phyloP scores from a whole-genome alignment of 2,113 vertebrate species.

The Apus apus region DNA sequence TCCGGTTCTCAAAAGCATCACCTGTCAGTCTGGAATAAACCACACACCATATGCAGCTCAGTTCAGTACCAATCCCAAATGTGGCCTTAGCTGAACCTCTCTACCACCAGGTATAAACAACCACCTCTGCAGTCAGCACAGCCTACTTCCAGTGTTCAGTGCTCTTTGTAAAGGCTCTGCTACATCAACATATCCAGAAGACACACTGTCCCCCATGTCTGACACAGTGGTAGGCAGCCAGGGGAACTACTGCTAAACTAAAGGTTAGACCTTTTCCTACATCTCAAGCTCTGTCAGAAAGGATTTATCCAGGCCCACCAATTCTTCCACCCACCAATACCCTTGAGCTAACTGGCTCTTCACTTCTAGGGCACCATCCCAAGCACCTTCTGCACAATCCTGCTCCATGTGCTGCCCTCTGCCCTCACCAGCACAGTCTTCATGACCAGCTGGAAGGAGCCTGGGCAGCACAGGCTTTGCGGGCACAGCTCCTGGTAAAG shows the following conservation, averaged over 20 bases:
- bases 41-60: fast-evolving
- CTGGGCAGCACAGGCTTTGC: fast-evolving
- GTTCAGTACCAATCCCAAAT: fast-evolving
- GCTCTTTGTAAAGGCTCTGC: not conserved
- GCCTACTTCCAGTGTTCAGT: not conserved
- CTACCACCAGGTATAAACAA: not conserved
- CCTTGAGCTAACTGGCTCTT: not conserved
- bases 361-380: not conserved
- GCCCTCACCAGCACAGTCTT: no score
- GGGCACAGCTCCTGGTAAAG: not conserved
- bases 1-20: not conserved
- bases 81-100: not conserved
- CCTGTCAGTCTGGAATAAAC: not conserved
- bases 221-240: not conserved
- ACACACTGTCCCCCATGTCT: fast-evolving
- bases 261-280: not conserved
- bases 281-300: not conserved
- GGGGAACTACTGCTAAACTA: not conserved
- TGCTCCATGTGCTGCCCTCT: fast-evolving
- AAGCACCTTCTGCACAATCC: not conserved
- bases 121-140: not conserved
- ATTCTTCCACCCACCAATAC: not conserved
- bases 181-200: not conserved
- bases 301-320: not conserved
- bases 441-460: not conserved